A percentile compares a stretch with the other conserved stretches of the same genome.
phyloP scores from a whole-genome alignment of 2,113 vertebrate genomes.

The Apistogramma diplotaenia region DNA sequence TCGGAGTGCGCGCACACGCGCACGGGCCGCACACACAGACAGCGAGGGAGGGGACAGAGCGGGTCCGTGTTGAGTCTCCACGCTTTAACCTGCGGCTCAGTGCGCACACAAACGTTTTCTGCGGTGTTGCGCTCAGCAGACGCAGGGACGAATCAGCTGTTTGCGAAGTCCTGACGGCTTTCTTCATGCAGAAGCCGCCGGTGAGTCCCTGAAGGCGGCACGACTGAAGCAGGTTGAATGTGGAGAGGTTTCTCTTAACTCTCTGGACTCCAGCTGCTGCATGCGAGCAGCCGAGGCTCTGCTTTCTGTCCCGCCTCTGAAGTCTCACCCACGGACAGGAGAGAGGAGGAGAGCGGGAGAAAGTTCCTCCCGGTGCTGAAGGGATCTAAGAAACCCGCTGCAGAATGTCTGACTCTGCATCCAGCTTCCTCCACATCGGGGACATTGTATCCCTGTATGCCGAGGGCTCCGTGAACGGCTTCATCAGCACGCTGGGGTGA shows the following conservation, averaged over 20 bases:
- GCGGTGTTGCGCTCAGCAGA: neutral
- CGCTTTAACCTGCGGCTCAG: neutral
- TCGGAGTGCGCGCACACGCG: neutral
- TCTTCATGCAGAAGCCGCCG: conserved; percentile 9
- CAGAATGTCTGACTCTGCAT: conserved; percentile 88
- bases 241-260: neutral
- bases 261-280: neutral
- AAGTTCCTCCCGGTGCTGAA: neutral
- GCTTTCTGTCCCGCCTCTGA: neutral
- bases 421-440: conserved; percentile 92
- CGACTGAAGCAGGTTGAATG: neutral
- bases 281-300: neutral
- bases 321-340: neutral
- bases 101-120: neutral
- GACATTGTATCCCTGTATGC: conserved; percentile 93
- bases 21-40: neutral
- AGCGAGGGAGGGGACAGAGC: neutral
- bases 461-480: conserved; percentile 89
- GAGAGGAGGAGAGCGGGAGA: neutral
- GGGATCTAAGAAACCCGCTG: neutral
- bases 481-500: conserved; percentile 95
- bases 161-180: neutral
- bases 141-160: neutral
- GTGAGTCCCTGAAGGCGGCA: neutral
- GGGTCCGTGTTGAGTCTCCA: neutral